Base-by-base conservation (phyloP, 2,888 invertebrate species). In the Nomada ferruginata region DNA sequence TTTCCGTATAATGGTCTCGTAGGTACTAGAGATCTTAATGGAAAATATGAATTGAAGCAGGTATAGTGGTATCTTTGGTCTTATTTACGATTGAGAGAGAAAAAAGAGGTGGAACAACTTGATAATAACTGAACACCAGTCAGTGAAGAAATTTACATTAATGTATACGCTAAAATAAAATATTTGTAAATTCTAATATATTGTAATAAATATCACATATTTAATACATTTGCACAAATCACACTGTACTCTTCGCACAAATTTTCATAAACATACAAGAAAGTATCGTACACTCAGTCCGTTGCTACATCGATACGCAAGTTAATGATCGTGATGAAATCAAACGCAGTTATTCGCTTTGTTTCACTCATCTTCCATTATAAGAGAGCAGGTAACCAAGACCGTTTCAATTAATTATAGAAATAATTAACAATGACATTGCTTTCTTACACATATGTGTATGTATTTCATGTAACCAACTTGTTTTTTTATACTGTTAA, bases 1-100 rank as follows among this genome's bases (percentile, higher is more conserved):
- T 92, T 92, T 66, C 92, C 92, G 0, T 91, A 90, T 20, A 91
- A 92, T 55, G 92, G 91, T 69, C 87, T 92, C 15, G 55, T 90
- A 50, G 87, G 91, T 20, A 88, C 85, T 15, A 85, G 86, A 78
- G 85, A 87, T 29, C 71, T 86, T 20, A 76, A 78, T 55, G 85
- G 84, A 69, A 91, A 88, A 57, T 90, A 89, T 60, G 85, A 88
- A 73, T 60, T 91, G 9, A 92, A 92, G 44, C 79, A 87, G 65
- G 87, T 85, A 9, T 85, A 44, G 52, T 26, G 10, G 23, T 57
- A 70, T 23, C 7, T 18, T 52, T 76, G 26, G 2, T 29, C 66
- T 23, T 68, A 10, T 10, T 29, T 75, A 15, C 42, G 59, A 44
- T 42, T 53, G 42, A 15, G 42, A 52, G 29, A 52, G 29, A 0